Conservation (phyloP, 2,797 vertebrate genomes). For the Tokudaia muenninki region DNA sequence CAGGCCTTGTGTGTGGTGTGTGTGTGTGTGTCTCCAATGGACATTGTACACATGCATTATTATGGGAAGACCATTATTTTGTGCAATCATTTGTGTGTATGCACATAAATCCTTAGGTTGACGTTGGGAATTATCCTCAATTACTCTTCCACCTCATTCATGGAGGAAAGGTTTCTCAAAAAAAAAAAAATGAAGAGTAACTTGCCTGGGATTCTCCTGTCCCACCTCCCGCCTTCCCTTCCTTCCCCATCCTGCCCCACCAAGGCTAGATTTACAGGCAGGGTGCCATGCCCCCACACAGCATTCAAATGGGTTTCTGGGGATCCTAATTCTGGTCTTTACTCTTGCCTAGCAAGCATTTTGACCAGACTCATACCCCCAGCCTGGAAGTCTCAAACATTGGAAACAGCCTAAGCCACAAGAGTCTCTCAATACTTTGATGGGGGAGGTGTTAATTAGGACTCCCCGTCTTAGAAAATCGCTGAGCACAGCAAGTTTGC, state of each 20-base stretch:
- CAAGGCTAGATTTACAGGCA: background rate
- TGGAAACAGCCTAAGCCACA: background rate
- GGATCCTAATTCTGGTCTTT: background rate
- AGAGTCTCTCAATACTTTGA: conserved; percentile 9
- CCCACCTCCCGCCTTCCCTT: background rate
- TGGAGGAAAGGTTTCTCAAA: background rate
- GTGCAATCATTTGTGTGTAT: background rate
- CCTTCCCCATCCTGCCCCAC: background rate
- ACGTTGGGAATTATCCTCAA: background rate
- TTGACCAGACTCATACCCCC: background rate
- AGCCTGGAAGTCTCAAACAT: background rate
- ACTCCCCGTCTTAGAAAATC: background rate
- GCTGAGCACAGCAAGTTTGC: background rate
- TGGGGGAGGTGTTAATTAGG: background rate
- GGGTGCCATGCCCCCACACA: background rate
- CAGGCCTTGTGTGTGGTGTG: background rate
- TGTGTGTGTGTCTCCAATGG: background rate
- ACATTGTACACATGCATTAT: background rate
- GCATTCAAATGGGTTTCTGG: background rate
- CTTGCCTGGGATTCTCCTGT: background rate
- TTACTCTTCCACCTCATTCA: background rate
- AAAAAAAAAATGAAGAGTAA: background rate
- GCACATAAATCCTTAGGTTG: background rate
- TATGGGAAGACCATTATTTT: background rate
- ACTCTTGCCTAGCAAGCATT: background rate